Evolutionary conservation across 2,888 invertebrate species (phyloP), one percentile per base, ranked within the genome.

Genomic region (Macrosoma leucophasiata): DNA sequence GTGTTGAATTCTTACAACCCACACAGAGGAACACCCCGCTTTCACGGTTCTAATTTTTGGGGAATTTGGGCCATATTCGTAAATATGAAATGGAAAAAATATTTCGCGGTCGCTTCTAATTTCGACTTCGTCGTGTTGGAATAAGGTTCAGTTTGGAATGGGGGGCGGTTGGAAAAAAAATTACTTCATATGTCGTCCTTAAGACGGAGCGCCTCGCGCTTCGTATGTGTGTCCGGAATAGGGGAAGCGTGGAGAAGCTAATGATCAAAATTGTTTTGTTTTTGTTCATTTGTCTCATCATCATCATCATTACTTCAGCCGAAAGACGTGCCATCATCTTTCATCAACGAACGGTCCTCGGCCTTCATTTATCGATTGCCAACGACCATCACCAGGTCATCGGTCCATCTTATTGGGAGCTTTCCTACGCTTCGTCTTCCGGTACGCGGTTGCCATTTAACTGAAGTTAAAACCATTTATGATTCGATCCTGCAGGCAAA

Each of bases 61-160:
- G 78, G 84, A 85, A 84, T 84, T 84, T 84, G 82, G 84, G 84
- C 79, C 84, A 85, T 84, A 84, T 85, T 85, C 84, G 84, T 84
- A 85, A 84, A 85, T 85, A 84, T 84, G 84, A 84, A 84, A 84
- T 84, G 84, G 84, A 84, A 84, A 84, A 84, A 84, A 84, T 84
- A 84, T 82, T 79, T 76, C 72, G 70, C 71, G 67, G 48, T 37
- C 39, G 52, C 41, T 30, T n/a, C 41, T 36, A 71, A 42, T 72
- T 55, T 65, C 41, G 37, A 58, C 66, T 52, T 43, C 79, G 61
- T 48, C 1, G 4, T 13, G 1, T 2, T 9, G 33, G 0, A 14
- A 36, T 65, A 75, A 52, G 62, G 73, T 64, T 41, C 39, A 30
- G 32, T 59, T 58, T 68, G 29, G 52, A 32, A 45, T 56, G 71